These are phyloP conservation scores for Labeo calbasu DNA, from an alignment of 2,797 vertebrate species.

Conservation along the genomic window DNA sequence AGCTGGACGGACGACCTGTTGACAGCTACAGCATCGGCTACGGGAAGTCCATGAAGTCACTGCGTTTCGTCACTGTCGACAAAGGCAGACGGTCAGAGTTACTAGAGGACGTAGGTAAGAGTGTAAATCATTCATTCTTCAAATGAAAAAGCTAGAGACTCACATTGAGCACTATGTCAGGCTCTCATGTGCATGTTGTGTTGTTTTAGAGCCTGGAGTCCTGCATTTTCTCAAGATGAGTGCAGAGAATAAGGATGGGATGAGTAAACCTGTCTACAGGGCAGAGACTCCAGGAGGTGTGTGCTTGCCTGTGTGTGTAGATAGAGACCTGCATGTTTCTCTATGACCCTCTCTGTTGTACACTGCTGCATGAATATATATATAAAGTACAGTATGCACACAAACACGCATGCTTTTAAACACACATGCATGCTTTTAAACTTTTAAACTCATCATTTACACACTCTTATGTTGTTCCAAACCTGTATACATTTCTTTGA, in stretches of 20 bases:
- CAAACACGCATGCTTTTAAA: neutral
- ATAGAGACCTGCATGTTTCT: conserved; percentile 32
- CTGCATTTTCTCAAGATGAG: conserved; percentile 79
- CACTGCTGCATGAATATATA: conserved; percentile 13
- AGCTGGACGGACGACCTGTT: conserved; percentile 75
- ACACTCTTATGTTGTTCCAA: neutral
- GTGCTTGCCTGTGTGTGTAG: conserved; percentile 44
- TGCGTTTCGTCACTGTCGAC: conserved; percentile 75
- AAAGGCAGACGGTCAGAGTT: conserved; percentile 73
- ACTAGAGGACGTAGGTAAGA: conserved; percentile 83
- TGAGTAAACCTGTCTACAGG: conserved; percentile 74
- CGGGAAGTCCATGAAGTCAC: conserved; percentile 79
- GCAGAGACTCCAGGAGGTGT: conserved; percentile 70
- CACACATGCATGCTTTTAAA: conserved; percentile 1
- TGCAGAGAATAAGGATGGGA: conserved; percentile 74
- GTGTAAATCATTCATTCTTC: neutral
- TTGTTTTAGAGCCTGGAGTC: conserved; percentile 77
- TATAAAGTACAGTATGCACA: neutral
- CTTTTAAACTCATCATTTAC: neutral
- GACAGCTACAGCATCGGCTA: conserved; percentile 79
- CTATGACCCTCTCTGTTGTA: conserved; percentile 6
- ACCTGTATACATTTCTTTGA: neutral
- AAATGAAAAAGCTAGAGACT: conserved; percentile 32
- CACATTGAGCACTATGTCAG: conserved; percentile 25
- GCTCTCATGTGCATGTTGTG: conserved; percentile 53